Evolutionary conservation across 2,797 vertebrate genomes (phyloP).

Genomic region (Furcifer pardalis): DNA sequence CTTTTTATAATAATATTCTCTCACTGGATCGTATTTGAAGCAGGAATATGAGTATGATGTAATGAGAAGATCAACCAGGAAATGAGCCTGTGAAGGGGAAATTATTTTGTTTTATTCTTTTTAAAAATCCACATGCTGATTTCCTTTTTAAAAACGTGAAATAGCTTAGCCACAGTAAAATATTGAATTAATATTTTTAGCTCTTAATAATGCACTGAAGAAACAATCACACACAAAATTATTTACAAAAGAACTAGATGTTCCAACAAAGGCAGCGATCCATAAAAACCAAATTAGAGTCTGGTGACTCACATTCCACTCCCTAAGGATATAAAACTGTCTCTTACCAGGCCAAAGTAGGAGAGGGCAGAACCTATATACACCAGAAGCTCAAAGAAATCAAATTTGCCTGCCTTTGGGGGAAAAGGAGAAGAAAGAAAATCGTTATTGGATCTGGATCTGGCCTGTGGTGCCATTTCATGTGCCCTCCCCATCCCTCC

Average conservation of each 20-base stretch:
- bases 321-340: neutral
- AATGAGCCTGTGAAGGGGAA: constrained; percentile 72
- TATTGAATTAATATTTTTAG: neutral
- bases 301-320: too few relatives aligned
- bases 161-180: neutral
- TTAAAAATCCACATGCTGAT: neutral
- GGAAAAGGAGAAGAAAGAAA: neutral
- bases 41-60: constrained; percentile 51
- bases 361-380: constrained; percentile 84
- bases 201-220: neutral
- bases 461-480: too few relatives aligned
- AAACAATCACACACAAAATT: neutral
- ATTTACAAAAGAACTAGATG: too few relatives aligned
- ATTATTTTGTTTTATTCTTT: too few relatives aligned
- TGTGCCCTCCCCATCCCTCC: too few relatives aligned
- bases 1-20: constrained; percentile 77
- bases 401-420: constrained; percentile 83
- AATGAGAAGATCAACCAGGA: constrained; percentile 80
- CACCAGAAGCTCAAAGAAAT: constrained; percentile 79
- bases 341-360: constrained; percentile 86
- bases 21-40: constrained; percentile 70
- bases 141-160: too few relatives aligned
- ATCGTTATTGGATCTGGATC: neutral
- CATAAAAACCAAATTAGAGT: neutral
- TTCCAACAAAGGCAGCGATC: neutral